Conservation (phyloP, 2,797 vertebrate species). For the Bradypus variegatus region DNA sequence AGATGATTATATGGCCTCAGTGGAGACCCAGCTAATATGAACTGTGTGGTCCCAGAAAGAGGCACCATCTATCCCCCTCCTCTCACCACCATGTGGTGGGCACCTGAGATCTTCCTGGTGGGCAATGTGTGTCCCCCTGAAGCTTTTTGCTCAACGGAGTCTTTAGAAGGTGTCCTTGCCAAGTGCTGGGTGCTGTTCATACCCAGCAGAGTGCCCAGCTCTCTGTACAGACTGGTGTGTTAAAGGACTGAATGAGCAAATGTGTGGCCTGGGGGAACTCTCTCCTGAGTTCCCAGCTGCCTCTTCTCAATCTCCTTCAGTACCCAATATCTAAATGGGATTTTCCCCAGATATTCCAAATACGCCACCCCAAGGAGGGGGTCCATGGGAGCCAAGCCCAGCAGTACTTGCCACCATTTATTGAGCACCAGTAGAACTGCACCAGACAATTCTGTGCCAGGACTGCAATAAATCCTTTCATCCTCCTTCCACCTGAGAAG, state of each 20-base stretch:
- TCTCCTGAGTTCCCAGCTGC: neutral
- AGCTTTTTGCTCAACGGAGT: neutral
- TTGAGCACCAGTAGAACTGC: neutral
- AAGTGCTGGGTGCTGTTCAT: neutral
- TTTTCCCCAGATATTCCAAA: neutral
- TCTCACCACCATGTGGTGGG: rapidly evolving
- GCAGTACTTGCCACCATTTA: neutral
- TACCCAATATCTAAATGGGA: neutral
- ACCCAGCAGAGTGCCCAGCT: rapidly evolving
- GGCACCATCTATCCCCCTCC: neutral
- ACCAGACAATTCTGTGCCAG: neutral
- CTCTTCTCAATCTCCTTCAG: neutral
- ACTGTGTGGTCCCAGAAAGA: neutral
- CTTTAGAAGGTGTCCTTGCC: neutral
- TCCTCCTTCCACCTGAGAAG: neutral
- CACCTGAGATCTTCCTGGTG: neutral
- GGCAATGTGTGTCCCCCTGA: neutral
- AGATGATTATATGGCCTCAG: neutral
- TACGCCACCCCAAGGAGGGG: neutral
- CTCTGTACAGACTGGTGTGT: neutral
- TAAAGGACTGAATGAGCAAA: neutral
- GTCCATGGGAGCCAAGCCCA: neutral
- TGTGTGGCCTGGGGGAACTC: neutral
- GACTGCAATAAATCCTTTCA: neutral
- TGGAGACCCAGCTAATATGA: neutral